A percentile compares a stretch with the other conserved stretches of the same genome.
phyloP scores from a whole-genome alignment of 2,888 invertebrate genomes.

The Drosophila pseudotakahashii region DNA sequence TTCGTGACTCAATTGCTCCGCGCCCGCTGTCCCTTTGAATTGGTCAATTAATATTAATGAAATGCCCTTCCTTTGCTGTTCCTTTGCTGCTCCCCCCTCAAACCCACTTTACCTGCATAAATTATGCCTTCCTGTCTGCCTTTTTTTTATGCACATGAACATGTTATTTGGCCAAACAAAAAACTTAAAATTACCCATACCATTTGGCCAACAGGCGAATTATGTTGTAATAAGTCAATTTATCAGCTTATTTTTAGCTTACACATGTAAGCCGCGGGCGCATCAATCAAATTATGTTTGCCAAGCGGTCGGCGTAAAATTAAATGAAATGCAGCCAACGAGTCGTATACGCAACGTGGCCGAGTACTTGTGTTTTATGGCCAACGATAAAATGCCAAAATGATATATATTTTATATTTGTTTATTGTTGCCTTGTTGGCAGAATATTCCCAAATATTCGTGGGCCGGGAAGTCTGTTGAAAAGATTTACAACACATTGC shows the following conservation, averaged over 20 bases:
- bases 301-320: conserved; percentile 21
- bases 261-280: conserved; percentile 37
- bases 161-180: not conserved
- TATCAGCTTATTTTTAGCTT: conserved; percentile 63
- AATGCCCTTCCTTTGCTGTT: conserved; percentile 26
- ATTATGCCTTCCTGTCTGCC: conserved; percentile 23
- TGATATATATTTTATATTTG: conserved; percentile 47
- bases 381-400: conserved; percentile 49
- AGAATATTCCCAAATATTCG: not conserved
- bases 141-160: not conserved
- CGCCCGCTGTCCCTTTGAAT: conserved; percentile 57
- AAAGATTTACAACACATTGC: conserved; percentile 67
- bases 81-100: not conserved
- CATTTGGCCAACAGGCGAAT: conserved; percentile 19
- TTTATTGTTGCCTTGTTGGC: conserved; percentile 18
- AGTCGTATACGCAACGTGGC: conserved; percentile 40
- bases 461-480: conserved; percentile 33
- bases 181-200: conserved; percentile 16
- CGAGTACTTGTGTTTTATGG: conserved; percentile 51
- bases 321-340: conserved; percentile 51
- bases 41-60: conserved; percentile 80
- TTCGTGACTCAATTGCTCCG: conserved; percentile 44
- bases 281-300: conserved; percentile 47
- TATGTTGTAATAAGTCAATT: conserved; percentile 64
- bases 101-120: conserved; percentile 23